These are phyloP conservation scores for Falcaria lacertinaria DNA, from an alignment of 2,888 invertebrate genomes.

Conservation along the genomic window DNA sequence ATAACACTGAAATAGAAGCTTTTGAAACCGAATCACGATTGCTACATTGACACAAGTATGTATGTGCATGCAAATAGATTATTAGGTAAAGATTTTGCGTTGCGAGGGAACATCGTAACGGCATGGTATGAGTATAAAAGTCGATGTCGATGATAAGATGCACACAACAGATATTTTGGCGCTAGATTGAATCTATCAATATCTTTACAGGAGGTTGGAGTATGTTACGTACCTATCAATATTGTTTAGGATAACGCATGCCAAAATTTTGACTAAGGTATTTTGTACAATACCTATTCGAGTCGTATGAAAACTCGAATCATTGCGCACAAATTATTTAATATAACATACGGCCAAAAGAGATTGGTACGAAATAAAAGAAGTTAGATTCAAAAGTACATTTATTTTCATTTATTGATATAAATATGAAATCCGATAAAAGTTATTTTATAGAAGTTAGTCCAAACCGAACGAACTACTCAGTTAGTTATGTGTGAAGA, in stretches of 20 bases:
- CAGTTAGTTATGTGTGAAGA: background rate
- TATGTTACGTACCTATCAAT: background rate
- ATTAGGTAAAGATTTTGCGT: background rate
- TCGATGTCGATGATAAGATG: no score
- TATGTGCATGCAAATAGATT: background rate
- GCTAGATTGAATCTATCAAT: no score
- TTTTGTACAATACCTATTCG: background rate
- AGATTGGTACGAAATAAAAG: conserved; percentile 46
- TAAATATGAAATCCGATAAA: no score
- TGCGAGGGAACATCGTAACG: no score
- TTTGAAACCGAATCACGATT: background rate
- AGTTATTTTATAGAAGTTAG: background rate
- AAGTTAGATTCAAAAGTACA: conserved; percentile 28
- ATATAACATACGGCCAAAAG: conserved; percentile 8
- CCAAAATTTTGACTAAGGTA: background rate
- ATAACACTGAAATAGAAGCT: background rate
- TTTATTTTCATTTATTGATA: conserved; percentile 35
- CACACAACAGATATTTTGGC: no score
- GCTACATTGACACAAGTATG: background rate
- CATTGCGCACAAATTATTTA: background rate
- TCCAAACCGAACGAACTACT: background rate
- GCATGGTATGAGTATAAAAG: no score
- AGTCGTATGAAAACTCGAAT: background rate
- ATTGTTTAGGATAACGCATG: background rate
- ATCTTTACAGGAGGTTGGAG: background rate